These are phyloP conservation scores for Psittacara wagleri DNA, from an alignment of 2,113 vertebrate species.

Conservation along the genomic window DNA sequence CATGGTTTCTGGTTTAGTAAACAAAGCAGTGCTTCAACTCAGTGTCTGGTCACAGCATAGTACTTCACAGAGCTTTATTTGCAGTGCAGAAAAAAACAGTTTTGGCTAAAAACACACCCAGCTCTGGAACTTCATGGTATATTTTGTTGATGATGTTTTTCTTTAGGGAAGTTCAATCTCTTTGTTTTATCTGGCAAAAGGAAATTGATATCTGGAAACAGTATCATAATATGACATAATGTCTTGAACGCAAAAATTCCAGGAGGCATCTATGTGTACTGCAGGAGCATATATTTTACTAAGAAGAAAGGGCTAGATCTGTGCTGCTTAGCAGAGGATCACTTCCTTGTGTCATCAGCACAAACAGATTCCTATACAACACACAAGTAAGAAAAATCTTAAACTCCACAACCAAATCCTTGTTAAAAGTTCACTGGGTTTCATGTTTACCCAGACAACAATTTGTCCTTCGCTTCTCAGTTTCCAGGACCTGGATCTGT, in stretches of 20 bases:
- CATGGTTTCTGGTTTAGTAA: background rate
- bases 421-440: background rate
- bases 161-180: background rate
- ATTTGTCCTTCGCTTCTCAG: background rate
- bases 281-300: background rate
- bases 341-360: background rate
- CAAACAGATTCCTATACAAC: background rate
- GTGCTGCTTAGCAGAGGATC: background rate
- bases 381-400: background rate
- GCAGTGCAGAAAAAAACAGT: background rate
- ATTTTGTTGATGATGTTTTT: background rate
- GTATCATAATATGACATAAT: background rate
- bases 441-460: background rate
- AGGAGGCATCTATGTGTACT: background rate
- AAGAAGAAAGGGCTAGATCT: background rate
- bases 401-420: background rate
- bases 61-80: background rate
- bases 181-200: background rate
- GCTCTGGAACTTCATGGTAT: background rate
- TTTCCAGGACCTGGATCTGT: background rate
- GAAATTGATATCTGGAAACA: background rate
- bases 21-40: background rate
- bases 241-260: background rate
- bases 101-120: background rate
- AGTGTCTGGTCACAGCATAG: background rate